Base-by-base conservation (phyloP, 1,140 invertebrate species). In the Zaprionus lachaisei region DNA sequence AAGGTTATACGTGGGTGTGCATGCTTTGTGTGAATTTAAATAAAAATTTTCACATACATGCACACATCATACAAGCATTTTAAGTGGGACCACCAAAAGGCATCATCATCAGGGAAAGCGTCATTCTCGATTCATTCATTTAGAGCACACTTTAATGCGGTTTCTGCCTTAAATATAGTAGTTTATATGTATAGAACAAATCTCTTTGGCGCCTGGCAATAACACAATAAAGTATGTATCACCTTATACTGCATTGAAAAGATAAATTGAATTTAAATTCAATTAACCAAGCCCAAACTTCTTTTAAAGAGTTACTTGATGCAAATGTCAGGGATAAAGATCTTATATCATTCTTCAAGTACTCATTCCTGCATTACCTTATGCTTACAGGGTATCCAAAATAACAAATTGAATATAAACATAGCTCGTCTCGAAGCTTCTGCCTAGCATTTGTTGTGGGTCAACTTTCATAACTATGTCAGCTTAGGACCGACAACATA, bases 1-100 rank as follows among this genome's bases (percentile, higher is more conserved):
- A 47, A 47, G 41, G 41, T 62, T 14, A 15, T 28, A 7, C 26
- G 49, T 65, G 51, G 34, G 63, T 49, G 44, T 49, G 44, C 44
- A 11, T 51, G 47, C 41, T 47, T 47, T 51, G 47, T 51, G 47
- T 51, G 47, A 20, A 51, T 51, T 51, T 51, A 51, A 51, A 51
- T 51, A 51, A 14, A 24, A 51, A 51, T 24, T 11, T 24, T 12
- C 47, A 22, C 47, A 17, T n/a, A 49, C 9, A 22, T 49, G 47
- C 47, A 22, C 44, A 49, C 7, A 17, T 22, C 11, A 49, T 9
- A 22, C 9, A 51, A 24, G 47, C 47, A 5, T 22, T 24, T 22
- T 22, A 51, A 51, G 47, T 51, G 47, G 20, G 17, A 24, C 47
- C 20, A 51, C 47, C 47, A 24, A 22, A 24, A 24, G 47, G 22